Evolutionary conservation across 2,888 invertebrate species (phyloP), one percentile per base, ranked within the genome.

Genomic region (Diaperis boleti): DNA sequence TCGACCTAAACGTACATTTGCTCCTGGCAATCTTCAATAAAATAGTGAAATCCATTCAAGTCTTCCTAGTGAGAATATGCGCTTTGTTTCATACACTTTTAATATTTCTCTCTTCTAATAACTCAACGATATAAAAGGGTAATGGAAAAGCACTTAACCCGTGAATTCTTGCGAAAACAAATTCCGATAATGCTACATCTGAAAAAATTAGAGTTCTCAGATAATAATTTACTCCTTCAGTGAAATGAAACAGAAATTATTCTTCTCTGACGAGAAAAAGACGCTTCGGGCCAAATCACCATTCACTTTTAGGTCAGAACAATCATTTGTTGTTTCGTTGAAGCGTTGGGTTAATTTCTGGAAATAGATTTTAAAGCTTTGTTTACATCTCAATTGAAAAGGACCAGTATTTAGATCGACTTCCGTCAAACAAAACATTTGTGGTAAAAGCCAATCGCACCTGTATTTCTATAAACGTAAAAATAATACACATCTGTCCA

Each of bases 131-230:
- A 41, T 41, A 42, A 42, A 49, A 17, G 18, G 11, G 15, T 57
- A 33, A 57, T 57, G 56, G 56, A 57, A 57, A 57, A 45, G 56
- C 56, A 57, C 56, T 57, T 42, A 55, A 29, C 5, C 17, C 17
- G 7, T 33, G 10, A 18, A 10, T 35, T 49, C 49, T 35, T 15
- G 1, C 17, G 18, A 47, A 31, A 49, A 17, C 49, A 49, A 49
- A 35, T 49, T 49, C 33, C 13, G 33, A 33, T 49, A 18, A 49
- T 49, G 17, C 29, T 33, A 13, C 14, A 47, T 29, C 7, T 2
- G 3, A 22, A 26, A 26, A 44, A 44, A 45, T 14, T 45, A 4
- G 10, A 3, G 10, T n/a, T 45, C 26, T 13, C 18, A 26, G 15
- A 39, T 39, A n/a, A n/a, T n/a, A 39, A 39, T 39, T 39, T n/a